Conservation (phyloP, 2,797 vertebrate species). For the Eutrigla gurnardus region DNA sequence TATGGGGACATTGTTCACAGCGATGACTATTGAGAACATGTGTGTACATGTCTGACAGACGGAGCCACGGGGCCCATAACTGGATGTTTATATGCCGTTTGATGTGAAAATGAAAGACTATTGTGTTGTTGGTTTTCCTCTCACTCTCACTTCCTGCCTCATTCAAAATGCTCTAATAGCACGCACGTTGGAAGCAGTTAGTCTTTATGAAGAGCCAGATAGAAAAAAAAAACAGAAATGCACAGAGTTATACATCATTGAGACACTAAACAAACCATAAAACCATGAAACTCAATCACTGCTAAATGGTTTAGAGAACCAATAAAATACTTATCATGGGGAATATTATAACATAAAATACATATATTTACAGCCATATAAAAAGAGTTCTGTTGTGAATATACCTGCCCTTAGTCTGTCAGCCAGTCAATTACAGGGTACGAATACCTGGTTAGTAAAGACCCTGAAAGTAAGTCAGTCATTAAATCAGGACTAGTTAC, state of each 20-base stretch:
- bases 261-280: slow-evolving; percentile 14
- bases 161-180: background rate
- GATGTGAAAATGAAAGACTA: slow-evolving; percentile 12
- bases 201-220: background rate
- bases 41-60: background rate
- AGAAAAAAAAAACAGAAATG: background rate
- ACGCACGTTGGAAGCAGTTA: background rate
- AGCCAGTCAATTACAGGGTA: background rate
- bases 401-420: background rate
- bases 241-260: slow-evolving; percentile 15
- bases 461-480: background rate
- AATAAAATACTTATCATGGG: background rate
- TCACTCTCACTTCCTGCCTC: slow-evolving; percentile 1
- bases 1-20: slow-evolving; percentile 8
- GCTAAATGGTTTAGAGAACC: slow-evolving; percentile 18
- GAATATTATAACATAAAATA: background rate
- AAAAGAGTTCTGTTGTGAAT: background rate
- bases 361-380: background rate
- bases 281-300: slow-evolving; percentile 13
- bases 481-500: background rate
- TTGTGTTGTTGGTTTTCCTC: background rate
- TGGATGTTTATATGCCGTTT: background rate
- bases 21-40: background rate
- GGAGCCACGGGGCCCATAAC: background rate
- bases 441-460: background rate